Evolutionary conservation across 2,113 vertebrate genomes (phyloP), one percentile per base, ranked within the genome.

Genomic region (Sceloporus undulatus): DNA sequence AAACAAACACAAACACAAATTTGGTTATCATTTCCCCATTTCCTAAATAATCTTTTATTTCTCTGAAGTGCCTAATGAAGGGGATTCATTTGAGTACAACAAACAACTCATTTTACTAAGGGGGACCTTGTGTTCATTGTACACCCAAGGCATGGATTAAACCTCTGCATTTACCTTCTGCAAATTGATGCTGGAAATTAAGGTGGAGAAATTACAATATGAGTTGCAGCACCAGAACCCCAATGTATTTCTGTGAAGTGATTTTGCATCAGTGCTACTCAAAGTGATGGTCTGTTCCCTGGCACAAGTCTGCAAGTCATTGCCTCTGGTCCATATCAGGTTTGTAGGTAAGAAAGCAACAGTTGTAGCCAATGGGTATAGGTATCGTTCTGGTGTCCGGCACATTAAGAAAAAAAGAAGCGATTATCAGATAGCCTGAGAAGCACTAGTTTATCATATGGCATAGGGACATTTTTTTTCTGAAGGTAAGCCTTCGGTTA

Each of bases 41-140:
- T 85, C 23, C 92, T 91, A 90, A 79, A 94, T 94, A 91, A 80
- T 83, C 11, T 95, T 93, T 87, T 79, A 75, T 93, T 96, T 91
- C 88, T 75, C 89, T 93, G 87, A 94, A 95, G 81, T 92, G 80
- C 74, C 38, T 73, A 88, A 81, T 97, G 95, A 95, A 95, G 90
- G 89, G 85, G 27, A 93, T 96, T 94, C 92, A 94, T 87, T 88
- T 85, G 91, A 91, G 90, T 27, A 79, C 83, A 94, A 92, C 93
- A 93, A 96, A 92, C 88, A 95, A 91, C 90, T 86, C 88, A 94
- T 94, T 96, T 96, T 94, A 91, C 86, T 92, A 87, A 90, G 9
- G 48, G 79, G 95, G 52, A 91, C 66, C 86, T 95, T 94, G 89
- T 91, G 88, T 92, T 94, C 90, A 40, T 82, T 87, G 59, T 87